These are phyloP conservation scores for Temnothorax longispinosus DNA, from an alignment of 1,140 invertebrate genomes.

Conservation along the genomic window DNA sequence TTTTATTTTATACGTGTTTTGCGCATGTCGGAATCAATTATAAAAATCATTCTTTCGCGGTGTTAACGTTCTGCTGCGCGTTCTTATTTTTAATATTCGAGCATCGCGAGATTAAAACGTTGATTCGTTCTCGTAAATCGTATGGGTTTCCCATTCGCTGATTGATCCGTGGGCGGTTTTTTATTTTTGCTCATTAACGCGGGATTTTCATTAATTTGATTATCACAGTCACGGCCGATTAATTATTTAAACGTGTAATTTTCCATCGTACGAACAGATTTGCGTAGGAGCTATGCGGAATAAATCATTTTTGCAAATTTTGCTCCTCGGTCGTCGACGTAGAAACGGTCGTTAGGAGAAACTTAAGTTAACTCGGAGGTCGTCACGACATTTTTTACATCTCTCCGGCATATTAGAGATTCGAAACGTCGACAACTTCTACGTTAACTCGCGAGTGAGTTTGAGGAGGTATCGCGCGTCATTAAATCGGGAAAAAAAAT, in stretches of 20 bases:
- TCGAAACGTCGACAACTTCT: slow-evolving; percentile 48
- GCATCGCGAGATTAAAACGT: slow-evolving; percentile 16
- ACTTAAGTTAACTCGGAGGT: slow-evolving; percentile 55
- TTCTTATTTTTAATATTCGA: background rate
- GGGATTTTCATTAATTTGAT: slow-evolving; percentile 15
- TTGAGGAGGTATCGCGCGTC: background rate
- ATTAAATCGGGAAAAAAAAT: slow-evolving; percentile 29
- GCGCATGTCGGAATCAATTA: slow-evolving; percentile 24
- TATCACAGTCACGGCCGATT: slow-evolving; percentile 27
- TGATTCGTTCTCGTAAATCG: slow-evolving; percentile 2
- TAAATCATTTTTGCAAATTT: slow-evolving; percentile 37
- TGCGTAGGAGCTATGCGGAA: background rate
- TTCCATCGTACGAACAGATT: background rate
- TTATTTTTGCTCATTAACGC: background rate
- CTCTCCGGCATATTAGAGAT: background rate
- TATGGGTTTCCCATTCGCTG: background rate
- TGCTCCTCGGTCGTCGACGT: background rate
- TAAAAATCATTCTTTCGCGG: slow-evolving; percentile 38
- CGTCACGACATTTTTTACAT: slow-evolving; percentile 49
- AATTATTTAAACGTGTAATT: slow-evolving; percentile 10
- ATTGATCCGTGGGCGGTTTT: slow-evolving; percentile 8
- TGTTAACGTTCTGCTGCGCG: background rate
- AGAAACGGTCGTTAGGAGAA: slow-evolving; percentile 42
- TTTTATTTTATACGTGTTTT: background rate
- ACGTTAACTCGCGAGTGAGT: background rate